A percentile compares a stretch with the other conserved stretches of the same genome.
Conservation (phyloP, 2,888 invertebrate species). For the Paralinhomoeus sp. region DNA sequence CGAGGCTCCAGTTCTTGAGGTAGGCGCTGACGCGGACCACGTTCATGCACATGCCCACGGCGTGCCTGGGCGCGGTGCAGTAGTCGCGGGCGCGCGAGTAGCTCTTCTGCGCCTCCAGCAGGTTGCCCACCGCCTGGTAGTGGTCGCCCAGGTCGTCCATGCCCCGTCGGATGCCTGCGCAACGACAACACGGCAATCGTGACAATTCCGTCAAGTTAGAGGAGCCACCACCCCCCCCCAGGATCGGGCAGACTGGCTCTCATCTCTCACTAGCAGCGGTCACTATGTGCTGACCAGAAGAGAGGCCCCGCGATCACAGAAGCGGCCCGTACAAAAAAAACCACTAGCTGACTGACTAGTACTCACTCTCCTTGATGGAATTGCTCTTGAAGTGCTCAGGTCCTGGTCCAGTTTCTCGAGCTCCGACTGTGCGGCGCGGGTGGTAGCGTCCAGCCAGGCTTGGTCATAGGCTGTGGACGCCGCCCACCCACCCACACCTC, state of each 20-base stretch:
- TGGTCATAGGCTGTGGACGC: constrained; percentile 51
- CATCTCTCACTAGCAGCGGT: no score
- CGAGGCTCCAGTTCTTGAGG: constrained; percentile 92
- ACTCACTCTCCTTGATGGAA: constrained; percentile 36
- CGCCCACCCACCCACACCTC: no score
- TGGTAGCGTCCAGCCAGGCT: constrained; percentile 65
- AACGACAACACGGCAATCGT: no score
- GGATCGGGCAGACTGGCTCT: no score
- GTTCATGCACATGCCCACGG: constrained; percentile 32
- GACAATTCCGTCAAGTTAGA: no score
- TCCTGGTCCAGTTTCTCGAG: constrained; percentile 35
- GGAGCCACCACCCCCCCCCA: no score
- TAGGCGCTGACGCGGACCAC: constrained; percentile 51
- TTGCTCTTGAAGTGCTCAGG: constrained; percentile 62
- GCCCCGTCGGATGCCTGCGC: no score
- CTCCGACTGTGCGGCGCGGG: constrained; percentile 80
- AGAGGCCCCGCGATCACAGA: no score
- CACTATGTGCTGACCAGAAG: no score
- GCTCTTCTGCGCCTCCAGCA: constrained; percentile 85
- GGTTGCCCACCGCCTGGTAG: constrained; percentile 83
- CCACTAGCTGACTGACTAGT: no score
- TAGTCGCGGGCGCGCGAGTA: constrained; percentile 92
- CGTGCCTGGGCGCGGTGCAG: constrained; percentile 91
- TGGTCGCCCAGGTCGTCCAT: constrained; percentile 85
- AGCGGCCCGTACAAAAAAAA: no score